Conservation (phyloP, 2,113 vertebrate genomes). For the Podarcis cretensis region DNA sequence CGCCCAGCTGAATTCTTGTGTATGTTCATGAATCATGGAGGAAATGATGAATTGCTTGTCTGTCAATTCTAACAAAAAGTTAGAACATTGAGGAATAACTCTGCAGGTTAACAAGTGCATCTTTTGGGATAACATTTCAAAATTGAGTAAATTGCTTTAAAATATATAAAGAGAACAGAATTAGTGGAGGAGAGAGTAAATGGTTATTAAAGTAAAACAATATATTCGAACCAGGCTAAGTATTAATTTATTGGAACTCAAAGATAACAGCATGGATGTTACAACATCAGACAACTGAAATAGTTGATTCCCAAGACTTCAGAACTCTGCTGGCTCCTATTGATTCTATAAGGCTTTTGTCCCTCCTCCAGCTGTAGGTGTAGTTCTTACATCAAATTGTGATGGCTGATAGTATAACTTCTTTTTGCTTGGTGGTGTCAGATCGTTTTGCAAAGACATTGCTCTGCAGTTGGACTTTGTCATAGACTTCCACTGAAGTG, state of each 20-base stretch:
- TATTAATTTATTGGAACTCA: neutral
- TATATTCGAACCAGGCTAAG: neutral
- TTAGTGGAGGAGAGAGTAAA: neutral
- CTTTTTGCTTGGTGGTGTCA: neutral
- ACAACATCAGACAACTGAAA: neutral
- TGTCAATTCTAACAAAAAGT: neutral
- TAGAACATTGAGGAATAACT: neutral
- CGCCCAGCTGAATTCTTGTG: constrained; percentile 13
- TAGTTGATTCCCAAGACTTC: neutral
- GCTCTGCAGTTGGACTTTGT: neutral
- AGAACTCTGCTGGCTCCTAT: neutral
- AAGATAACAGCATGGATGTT: neutral
- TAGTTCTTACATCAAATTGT: neutral
- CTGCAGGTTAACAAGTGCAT: neutral
- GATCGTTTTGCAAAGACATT: neutral
- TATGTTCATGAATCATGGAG: neutral
- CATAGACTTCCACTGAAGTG: neutral
- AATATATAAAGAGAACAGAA: neutral
- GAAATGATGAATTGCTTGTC: neutral
- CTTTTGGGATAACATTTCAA: neutral
- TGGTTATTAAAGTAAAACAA: neutral
- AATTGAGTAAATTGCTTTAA: neutral
- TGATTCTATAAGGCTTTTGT: neutral
- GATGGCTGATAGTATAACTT: neutral
- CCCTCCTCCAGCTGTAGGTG: no score